phyloP scores from a whole-genome alignment of 1,140 invertebrate species.

The Drosophila sulfurigaster region DNA sequence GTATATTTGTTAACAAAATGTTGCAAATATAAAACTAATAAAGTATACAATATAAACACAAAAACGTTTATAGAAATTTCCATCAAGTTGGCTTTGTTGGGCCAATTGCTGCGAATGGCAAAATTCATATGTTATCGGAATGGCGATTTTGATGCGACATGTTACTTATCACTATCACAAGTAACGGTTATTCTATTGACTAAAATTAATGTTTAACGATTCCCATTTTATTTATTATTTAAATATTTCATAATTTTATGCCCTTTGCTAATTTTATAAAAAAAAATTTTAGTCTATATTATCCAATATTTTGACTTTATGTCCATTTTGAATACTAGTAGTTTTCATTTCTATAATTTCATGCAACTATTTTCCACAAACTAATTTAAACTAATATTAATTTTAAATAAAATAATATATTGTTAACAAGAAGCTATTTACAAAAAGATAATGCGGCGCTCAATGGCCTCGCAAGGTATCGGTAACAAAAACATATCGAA shows the following conservation, averaged over 20 bases:
- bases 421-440: too few species aligned
- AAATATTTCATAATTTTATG: not conserved
- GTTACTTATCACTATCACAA: not conserved
- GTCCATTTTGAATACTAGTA: too few species aligned
- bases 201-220: not conserved
- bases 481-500: constrained; percentile 17
- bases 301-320: too few species aligned
- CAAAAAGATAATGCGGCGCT: too few species aligned
- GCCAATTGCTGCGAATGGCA: constrained; percentile 34
- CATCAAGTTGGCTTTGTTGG: constrained; percentile 57
- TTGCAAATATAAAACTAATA: constrained; percentile 68
- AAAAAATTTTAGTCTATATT: too few species aligned
- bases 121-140: not conserved
- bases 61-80: constrained; percentile 78
- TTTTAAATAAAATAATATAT: too few species aligned
- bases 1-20: constrained; percentile 73
- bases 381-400: too few species aligned
- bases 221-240: not conserved
- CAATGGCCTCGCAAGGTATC: not conserved
- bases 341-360: too few species aligned
- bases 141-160: constrained; percentile 1
- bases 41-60: constrained; percentile 70
- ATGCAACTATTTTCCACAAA: too few species aligned
- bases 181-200: not conserved
- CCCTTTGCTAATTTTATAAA: too few species aligned